These are phyloP conservation scores for Itoplectis maculator DNA, from an alignment of 2,888 invertebrate species.

Conservation along the genomic window DNA sequence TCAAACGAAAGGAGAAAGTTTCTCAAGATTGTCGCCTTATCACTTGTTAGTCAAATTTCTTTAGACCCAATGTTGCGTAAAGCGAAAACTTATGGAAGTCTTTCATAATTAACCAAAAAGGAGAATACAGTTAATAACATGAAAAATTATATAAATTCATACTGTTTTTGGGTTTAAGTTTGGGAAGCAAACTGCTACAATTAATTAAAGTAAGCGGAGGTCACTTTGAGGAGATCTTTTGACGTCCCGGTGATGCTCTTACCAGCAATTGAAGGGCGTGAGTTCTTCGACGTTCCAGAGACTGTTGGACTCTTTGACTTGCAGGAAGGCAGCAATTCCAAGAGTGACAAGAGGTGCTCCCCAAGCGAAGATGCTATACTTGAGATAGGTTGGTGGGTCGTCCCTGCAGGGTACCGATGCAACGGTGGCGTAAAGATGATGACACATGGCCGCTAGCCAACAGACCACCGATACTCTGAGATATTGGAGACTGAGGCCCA, in stretches of 20 bases:
- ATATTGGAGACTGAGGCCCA: constrained; percentile 88
- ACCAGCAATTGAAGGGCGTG: constrained; percentile 86
- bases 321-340: constrained; percentile 85
- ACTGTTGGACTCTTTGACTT: constrained; percentile 85
- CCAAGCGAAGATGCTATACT: constrained; percentile 88
- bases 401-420: constrained; percentile 82
- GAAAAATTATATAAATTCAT: no score
- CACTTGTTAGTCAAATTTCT: no score
- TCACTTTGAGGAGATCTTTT: background rate
- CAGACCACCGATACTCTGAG: constrained; percentile 88
- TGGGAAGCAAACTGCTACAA: no score
- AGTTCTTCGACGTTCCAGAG: constrained; percentile 85
- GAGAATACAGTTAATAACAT: no score
- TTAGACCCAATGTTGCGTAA: no score
- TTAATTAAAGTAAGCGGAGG: no score
- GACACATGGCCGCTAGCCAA: constrained; percentile 89
- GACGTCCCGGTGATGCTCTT: constrained; percentile 70
- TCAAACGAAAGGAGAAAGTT: background rate
- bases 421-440: constrained; percentile 87
- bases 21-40: background rate
- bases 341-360: constrained; percentile 87
- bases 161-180: no score
- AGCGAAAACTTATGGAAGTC: no score
- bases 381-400: constrained; percentile 84
- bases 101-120: no score